phyloP scores from a whole-genome alignment of 2,113 vertebrate species.

The Equus quagga region DNA sequence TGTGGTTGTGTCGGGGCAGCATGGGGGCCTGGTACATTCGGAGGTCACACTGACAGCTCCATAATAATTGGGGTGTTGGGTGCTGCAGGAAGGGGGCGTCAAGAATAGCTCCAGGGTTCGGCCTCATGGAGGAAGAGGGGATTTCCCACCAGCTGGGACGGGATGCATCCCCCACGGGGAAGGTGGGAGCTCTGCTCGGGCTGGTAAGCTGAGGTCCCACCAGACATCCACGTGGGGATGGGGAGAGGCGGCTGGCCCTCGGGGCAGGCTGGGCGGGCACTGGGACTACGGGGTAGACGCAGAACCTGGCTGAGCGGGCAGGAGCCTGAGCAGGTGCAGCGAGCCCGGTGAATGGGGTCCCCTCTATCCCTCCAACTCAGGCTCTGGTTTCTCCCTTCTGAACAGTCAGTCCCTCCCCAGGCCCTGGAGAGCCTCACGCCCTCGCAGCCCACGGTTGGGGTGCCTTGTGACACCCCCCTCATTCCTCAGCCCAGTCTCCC shows the following conservation, averaged over 20 bases:
- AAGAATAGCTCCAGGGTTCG: not conserved
- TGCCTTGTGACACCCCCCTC: not conserved
- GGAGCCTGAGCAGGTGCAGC: not conserved
- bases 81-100: not conserved
- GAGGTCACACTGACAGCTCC: too few relatives aligned
- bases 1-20: accelerated
- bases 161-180: not conserved
- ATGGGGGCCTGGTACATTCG: accelerated
- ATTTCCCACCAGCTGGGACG: not conserved
- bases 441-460: accelerated
- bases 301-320: too few relatives aligned
- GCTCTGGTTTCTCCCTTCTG: not conserved
- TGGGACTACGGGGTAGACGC: not conserved
- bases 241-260: not conserved
- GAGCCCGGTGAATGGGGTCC: not conserved
- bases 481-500: not conserved
- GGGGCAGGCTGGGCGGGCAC: too few relatives aligned
- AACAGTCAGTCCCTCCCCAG: accelerated
- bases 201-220: not conserved
- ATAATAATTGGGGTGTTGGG: accelerated
- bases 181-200: not conserved
- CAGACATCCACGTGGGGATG: not conserved
- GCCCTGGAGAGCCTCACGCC: too few relatives aligned
- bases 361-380: accelerated
- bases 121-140: not conserved